Conservation (phyloP, 1,140 invertebrate species). For the Nilaparvata lugens region DNA sequence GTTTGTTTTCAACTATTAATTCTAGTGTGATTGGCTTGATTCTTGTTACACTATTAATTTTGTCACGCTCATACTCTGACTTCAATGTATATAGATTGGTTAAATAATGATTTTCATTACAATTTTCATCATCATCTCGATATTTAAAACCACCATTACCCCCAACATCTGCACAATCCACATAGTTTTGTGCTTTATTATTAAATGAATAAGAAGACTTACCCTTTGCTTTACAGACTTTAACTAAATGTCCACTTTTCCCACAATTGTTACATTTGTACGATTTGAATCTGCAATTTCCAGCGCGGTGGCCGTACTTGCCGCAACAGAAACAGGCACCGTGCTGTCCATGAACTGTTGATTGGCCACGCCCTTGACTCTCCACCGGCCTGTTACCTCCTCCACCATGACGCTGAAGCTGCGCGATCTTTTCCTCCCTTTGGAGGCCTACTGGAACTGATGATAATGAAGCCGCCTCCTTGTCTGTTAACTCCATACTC, state of each 20-base stretch:
- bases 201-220: background rate
- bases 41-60: background rate
- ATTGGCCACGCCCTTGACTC: too few relatives aligned
- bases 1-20: background rate
- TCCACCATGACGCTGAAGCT: too few relatives aligned
- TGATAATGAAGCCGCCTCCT: too few relatives aligned
- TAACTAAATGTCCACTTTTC: background rate
- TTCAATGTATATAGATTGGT: background rate
- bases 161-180: background rate
- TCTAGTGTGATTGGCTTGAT: background rate
- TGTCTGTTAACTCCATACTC: too few relatives aligned
- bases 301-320: too few relatives aligned
- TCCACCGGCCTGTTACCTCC: too few relatives aligned
- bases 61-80: background rate
- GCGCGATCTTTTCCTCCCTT: too few relatives aligned
- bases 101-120: too few relatives aligned
- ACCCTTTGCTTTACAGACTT: background rate
- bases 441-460: too few relatives aligned
- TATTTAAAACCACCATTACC: background rate
- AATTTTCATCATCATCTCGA: background rate
- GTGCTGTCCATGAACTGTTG: too few relatives aligned
- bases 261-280: slow-evolving; percentile 3
- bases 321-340: too few relatives aligned
- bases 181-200: slow-evolving; percentile 5
- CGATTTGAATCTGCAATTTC: background rate